Evolutionary conservation across 2,113 vertebrate genomes (phyloP).

Genomic region (Hepsetus odoe): DNA sequence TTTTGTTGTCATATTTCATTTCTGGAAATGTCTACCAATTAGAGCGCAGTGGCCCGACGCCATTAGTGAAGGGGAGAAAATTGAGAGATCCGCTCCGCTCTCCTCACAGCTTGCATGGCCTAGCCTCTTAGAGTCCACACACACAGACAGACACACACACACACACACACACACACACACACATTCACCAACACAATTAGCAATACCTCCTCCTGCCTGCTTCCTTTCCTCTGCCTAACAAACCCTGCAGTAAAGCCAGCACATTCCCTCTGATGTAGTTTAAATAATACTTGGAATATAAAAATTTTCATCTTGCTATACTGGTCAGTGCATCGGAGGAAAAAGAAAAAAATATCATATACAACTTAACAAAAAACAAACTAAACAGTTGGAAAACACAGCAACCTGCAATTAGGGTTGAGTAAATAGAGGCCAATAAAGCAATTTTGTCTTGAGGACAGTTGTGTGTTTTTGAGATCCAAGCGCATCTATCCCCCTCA

Average conservation of each 20-base stretch:
- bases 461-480: no score
- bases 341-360: no score
- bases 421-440: no score
- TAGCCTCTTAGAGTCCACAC: neutral
- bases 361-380: no score
- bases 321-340: no score
- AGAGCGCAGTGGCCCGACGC: conserved; percentile 44
- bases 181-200: no score
- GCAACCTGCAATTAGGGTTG: no score
- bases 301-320: no score
- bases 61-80: conserved; percentile 38
- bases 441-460: no score
- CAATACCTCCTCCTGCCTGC: neutral
- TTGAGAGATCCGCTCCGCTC: conserved; percentile 36
- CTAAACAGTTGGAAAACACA: no score
- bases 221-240: neutral
- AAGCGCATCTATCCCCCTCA: no score
- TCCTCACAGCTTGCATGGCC: conserved; percentile 1
- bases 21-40: conserved; percentile 75
- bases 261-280: neutral
- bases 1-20: conserved; percentile 85
- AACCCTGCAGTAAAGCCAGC: neutral
- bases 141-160: neutral
- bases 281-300: neutral
- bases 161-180: neutral